Base-by-base conservation (phyloP, 1,140 invertebrate species). In the Drosophila orena region DNA sequence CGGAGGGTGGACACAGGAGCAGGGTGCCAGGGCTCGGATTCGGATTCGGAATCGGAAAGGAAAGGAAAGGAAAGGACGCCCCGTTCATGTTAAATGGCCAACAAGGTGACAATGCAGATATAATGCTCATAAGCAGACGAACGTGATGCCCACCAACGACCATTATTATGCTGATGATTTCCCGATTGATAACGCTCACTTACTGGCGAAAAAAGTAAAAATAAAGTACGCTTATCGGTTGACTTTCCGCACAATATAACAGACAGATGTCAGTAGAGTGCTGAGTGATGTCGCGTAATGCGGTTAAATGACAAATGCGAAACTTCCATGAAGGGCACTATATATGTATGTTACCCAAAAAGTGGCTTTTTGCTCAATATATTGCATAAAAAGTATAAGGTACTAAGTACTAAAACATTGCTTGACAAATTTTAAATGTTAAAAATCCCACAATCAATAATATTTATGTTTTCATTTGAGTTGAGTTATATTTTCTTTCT, bases 51-150 rank as follows among this genome's bases (percentile, higher is more conserved):
- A 30, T 30, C 8, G 30, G 30, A 30, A 30, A 10, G 47, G 27
- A 53, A 42, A 46, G 30, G 30, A 30, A 30, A 10, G 47, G 27
- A 53, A 42, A 46, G 52, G 58, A 73, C 57, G 71, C 37, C 37
- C 52, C 62, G 60, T 66, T 60, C 66, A 62, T 58, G 81, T 81
- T 81, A 88, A 86, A 86, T 86, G 83, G 78, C 83, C 83, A 81
- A 79, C 81, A 86, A 88, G 81, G 83, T 86, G 81, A 88, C 81
- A 86, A 86, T 85, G 81, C 81, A 88, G 78, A 86, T 85, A 86
- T 86, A 85, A 85, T 86, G 78, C 81, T 59, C 80, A 86, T 81
- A 75, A 75, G 69, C 74, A 76, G 65, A 34, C 46, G 62, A 85
- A 80, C 68, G 78, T 74, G 81, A 50, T 50, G 37, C 65, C 44